A percentile compares a stretch with the other conserved stretches of the same genome.
phyloP scores from a whole-genome alignment of 30 jellyfish, hydroid and myxozoan genomes.

The Aurelia sp. region DNA sequence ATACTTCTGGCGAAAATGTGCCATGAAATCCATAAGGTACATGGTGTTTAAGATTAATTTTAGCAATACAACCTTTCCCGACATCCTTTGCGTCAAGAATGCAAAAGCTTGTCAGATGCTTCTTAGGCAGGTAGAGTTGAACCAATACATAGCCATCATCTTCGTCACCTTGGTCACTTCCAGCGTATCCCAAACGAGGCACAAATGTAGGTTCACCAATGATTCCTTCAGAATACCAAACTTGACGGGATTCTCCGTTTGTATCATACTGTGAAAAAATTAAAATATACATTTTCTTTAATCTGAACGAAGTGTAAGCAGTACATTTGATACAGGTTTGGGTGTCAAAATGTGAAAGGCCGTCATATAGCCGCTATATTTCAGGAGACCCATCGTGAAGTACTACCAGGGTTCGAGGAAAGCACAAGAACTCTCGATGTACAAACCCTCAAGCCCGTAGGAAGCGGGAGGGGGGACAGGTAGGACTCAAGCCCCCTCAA shows the following conservation, averaged over 20 bases:
- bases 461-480: too few species aligned
- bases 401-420: too few species aligned
- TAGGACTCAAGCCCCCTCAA: too few species aligned
- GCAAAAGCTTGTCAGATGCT: slow-evolving; percentile 87
- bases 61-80: slow-evolving; percentile 89
- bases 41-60: slow-evolving; percentile 90
- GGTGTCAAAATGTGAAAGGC: too few species aligned
- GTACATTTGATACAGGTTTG: too few species aligned
- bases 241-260: slow-evolving; percentile 71
- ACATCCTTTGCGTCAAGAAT: slow-evolving; percentile 90
- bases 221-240: slow-evolving; percentile 97
- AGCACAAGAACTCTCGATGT: too few species aligned
- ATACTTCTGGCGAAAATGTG: slow-evolving; percentile 95
- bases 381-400: too few species aligned
- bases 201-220: slow-evolving; percentile 96
- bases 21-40: slow-evolving; percentile 99
- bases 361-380: too few species aligned
- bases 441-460: too few species aligned
- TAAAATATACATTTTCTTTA: too few species aligned
- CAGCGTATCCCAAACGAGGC: slow-evolving; percentile 96
- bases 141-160: slow-evolving; percentile 96
- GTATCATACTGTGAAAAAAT: slow-evolving; percentile 50
- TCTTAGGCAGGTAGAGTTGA: slow-evolving; percentile 87
- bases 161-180: slow-evolving; percentile 87
- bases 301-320: too few species aligned